phyloP scores from a whole-genome alignment of 1,140 invertebrate genomes.

The Drosophila hydei region DNA sequence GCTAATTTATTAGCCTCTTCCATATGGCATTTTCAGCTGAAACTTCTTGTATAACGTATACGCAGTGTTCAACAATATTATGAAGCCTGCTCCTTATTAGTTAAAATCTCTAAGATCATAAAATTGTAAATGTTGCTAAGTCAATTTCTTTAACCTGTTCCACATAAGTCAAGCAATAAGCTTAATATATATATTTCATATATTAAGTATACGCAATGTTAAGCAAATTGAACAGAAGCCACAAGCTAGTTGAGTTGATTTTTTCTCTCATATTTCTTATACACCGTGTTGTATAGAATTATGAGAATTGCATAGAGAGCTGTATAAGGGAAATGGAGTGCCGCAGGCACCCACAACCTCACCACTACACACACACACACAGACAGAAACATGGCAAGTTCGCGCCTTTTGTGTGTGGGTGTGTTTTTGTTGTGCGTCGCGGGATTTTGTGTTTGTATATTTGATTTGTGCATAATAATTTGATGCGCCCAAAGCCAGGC shows the following conservation, averaged over 20 bases:
- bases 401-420: neutral
- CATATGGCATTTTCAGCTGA: no score
- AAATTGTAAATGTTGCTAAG: no score
- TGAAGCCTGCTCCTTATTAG: no score
- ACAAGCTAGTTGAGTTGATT: no score
- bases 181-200: no score
- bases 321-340: slow-evolving; percentile 11
- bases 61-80: slow-evolving; percentile 2
- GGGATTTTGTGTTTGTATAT: slow-evolving; percentile 62
- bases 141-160: no score
- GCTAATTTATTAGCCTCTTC: no score
- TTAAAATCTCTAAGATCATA: no score
- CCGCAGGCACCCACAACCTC: slow-evolving; percentile 11
- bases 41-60: slow-evolving; percentile 34
- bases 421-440: slow-evolving; percentile 38
- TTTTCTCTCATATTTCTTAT: neutral
- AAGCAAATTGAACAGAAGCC: no score
- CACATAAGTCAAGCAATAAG: no score
- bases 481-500: slow-evolving; percentile 53
- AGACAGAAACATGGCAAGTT: slow-evolving; percentile 2
- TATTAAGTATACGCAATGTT: no score
- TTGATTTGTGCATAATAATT: slow-evolving; percentile 79
- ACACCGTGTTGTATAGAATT: neutral
- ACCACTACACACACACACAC: neutral
- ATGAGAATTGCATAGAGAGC: neutral